Base-by-base conservation (phyloP, 2,797 vertebrate genomes). In the Spheniscus humboldti region DNA sequence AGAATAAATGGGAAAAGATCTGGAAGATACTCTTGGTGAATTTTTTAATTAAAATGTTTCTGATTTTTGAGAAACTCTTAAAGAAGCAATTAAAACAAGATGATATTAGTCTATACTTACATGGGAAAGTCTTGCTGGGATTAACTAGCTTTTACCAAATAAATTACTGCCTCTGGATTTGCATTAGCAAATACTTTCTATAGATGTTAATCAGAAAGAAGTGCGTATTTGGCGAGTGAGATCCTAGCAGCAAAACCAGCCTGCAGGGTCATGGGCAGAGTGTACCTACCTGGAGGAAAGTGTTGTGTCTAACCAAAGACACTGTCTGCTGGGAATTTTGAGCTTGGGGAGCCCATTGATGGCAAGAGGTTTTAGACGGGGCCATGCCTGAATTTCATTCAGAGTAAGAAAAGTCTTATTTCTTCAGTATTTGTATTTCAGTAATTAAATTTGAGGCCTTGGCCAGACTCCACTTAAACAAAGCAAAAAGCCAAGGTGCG, bases 21-120 rank as follows among this genome's bases (percentile, higher is more conserved):
- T 13, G 19, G 90, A 64, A 95, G 96, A 96, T 95, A 92, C 41
- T 95, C 77, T 45, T 43, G 59, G 83, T n/a, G 74, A 94, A 78
- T 96, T 94, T 96, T 95, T 95, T 95, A 97, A 97, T 97, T 96
- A 95, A 94, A 95, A 90, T 95, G 72, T 78, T 96, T 95, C 85
- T 96, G 24, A 89, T 88, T 95, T 92, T 90, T 47, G 55, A 94
- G 66, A 50, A 88, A 84, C 72, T 55, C 81, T 74, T 64, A 56
- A 84, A 92, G 91, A 92, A 93, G 91, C 76, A 95, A 95, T 95
- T 95, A 88, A 94, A 95, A 22, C 55, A 69, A 75, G 91, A 95
- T 68, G 33, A 77, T 86, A 84, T 76, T 72, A 81, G 86, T 35
- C 93, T 94, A 31, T 55, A 75, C 69, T 96, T 94, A 86, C 9